Conservation (phyloP, 1,140 invertebrate species). For the Heliothis virescens region DNA sequence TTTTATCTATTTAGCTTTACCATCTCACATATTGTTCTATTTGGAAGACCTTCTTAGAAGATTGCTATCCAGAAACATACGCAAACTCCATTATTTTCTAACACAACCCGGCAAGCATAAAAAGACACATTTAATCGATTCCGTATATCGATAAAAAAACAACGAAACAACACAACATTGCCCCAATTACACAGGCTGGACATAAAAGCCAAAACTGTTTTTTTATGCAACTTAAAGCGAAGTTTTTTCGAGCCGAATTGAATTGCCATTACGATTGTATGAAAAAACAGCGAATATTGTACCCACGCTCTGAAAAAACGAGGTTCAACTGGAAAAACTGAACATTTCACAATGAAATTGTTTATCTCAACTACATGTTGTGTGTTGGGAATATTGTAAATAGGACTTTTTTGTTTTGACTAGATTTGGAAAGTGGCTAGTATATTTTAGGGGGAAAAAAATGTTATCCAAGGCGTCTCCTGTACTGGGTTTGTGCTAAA, state of each 20-base stretch:
- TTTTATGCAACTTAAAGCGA: conserved; percentile 32
- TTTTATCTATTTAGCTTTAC: no score
- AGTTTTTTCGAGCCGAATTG: conserved; percentile 52
- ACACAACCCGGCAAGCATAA: not conserved
- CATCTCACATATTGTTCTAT: no score
- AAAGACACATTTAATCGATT: not conserved
- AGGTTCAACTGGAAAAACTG: conserved; percentile 36
- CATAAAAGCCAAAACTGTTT: conserved; percentile 29
- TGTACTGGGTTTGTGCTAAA: no score
- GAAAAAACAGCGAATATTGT: conserved; percentile 41
- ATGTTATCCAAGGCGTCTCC: no score
- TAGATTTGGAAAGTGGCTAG: not conserved
- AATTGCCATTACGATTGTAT: conserved; percentile 43
- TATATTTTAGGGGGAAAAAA: not conserved
- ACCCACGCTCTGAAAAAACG: conserved; percentile 39
- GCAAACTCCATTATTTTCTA: not conserved
- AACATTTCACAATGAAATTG: conserved; percentile 44
- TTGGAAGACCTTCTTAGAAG: no score
- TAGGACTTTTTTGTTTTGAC: not conserved
- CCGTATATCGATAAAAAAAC: not conserved
- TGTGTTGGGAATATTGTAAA: conserved; percentile 16
- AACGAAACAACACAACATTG: conserved; percentile 3
- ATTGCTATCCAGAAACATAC: no score
- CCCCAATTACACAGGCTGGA: conserved; percentile 12
- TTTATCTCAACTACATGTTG: conserved; percentile 29